Evolutionary conservation across 2,113 vertebrate genomes (phyloP).

Genomic region (Rhea pennata): DNA sequence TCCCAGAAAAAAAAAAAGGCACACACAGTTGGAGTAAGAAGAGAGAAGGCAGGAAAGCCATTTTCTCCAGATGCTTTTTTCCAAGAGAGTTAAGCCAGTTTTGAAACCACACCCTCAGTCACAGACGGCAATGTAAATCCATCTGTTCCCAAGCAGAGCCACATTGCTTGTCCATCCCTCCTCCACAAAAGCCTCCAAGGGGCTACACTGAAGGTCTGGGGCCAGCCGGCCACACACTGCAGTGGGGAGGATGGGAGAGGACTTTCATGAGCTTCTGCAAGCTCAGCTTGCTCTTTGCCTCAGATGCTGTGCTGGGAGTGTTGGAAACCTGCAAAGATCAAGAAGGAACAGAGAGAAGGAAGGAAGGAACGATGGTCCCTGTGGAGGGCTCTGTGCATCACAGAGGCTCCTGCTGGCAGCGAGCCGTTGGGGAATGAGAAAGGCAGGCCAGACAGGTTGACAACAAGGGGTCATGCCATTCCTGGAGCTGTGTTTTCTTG

Average conservation of each 20-base stretch:
- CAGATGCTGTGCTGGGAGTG: not conserved
- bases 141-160: constrained; percentile 8
- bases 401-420: not conserved
- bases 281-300: not conserved
- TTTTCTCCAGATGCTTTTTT: constrained; percentile 60
- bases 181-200: not conserved
- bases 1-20: not conserved
- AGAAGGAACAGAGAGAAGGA: not conserved
- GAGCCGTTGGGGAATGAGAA: not conserved
- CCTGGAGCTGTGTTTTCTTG: constrained; percentile 48
- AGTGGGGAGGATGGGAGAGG: not conserved
- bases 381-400: not conserved
- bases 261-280: not conserved
- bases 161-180: not conserved
- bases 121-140: constrained; percentile 47
- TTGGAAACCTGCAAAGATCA: not conserved
- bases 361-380: not conserved
- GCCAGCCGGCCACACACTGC: not conserved
- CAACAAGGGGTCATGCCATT: not conserved
- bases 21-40: not conserved
- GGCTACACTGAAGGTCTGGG: not conserved
- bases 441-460: constrained; percentile 2
- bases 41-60: not conserved
- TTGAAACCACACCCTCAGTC: constrained; percentile 61
- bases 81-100: not conserved